Percentiles rank a stretch among this genome's conserved stretches.
phyloP scores from a whole-genome alignment of 2,113 vertebrate genomes.

The Amia ocellicauda region DNA sequence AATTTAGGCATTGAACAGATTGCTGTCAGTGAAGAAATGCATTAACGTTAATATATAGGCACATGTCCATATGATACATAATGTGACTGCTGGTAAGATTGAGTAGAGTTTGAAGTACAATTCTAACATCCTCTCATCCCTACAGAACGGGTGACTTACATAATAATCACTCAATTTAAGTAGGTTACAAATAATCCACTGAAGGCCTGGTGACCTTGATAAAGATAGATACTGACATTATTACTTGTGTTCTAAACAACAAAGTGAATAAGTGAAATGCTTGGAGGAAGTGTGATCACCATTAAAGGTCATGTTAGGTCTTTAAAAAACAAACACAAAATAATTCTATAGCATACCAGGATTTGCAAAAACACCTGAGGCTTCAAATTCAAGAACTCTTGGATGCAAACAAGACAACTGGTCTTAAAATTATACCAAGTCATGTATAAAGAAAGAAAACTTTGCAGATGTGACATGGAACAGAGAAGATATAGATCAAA shows the following conservation, averaged over 20 bases:
- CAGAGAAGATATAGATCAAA: no score
- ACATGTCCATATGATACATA: background rate
- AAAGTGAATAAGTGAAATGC: background rate
- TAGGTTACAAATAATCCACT: conserved; percentile 9
- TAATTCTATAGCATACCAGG: no score
- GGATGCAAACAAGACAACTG: no score
- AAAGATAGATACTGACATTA: background rate
- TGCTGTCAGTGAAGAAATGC: background rate
- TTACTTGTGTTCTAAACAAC: background rate
- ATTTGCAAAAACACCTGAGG: no score
- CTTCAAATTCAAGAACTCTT: no score
- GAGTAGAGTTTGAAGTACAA: background rate
- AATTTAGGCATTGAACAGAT: background rate
- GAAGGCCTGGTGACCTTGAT: conserved; percentile 1
- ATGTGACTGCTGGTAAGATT: background rate
- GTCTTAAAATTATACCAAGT: no score
- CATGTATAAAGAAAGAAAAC: no score
- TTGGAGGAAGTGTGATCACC: background rate
- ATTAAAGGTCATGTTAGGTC: no score
- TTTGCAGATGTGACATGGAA: no score
- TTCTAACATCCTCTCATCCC: background rate
- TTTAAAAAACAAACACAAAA: no score
- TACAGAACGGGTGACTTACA: background rate
- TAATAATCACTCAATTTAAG: conserved; percentile 1
- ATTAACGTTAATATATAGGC: background rate